Evolutionary conservation across 2,113 vertebrate genomes (phyloP), one percentile per base, ranked within the genome.

Genomic region (Heterocephalus glaber): DNA sequence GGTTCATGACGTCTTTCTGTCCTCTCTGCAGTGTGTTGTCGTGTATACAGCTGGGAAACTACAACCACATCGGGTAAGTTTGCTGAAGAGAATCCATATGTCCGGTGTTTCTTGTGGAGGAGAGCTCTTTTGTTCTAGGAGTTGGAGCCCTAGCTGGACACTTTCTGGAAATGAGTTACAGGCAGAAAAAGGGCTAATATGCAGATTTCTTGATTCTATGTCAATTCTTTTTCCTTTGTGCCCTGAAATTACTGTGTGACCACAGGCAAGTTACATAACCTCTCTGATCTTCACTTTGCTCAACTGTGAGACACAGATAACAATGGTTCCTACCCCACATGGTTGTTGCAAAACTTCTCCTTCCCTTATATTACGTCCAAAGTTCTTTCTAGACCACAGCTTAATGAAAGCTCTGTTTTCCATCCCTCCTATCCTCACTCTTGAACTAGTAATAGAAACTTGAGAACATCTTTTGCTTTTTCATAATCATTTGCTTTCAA

Each of bases 211-310:
- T 6, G 11, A 7, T 49, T 82, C 28, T 11, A 33, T 6, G 2
- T 77, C 30, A 12, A n/a, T 4, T 47, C 14, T 26, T 49, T 65
- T 81, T 54, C 20, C 13, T 58, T 63, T 68, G 60, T 19, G 33
- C 20, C 19, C 38, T 83, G 44, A 38, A 58, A 35, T 63, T 26
- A 5, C 52, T 77, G 35, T 80, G 93, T 61, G 85, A 70, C 54
- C 19, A 80, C 68, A 66, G 58, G 47, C 28, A 65, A 47, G 65
- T n/a, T 16, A 10, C 9, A 1, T 5, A 60, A 49, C 35, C n/a
- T 65, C 22, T 86, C 79, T 91, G 70, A 76, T 81, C 20, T 74
- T 49, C 56, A 88, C 11, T 63, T 44, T 84, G 65, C 54, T 68
- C n/a, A 61, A 24, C 41, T 35, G 24, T 52, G 47, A 49, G 84